These are phyloP conservation scores for Aviceda subcristata DNA, from an alignment of 2,113 vertebrate genomes.

Conservation along the genomic window DNA sequence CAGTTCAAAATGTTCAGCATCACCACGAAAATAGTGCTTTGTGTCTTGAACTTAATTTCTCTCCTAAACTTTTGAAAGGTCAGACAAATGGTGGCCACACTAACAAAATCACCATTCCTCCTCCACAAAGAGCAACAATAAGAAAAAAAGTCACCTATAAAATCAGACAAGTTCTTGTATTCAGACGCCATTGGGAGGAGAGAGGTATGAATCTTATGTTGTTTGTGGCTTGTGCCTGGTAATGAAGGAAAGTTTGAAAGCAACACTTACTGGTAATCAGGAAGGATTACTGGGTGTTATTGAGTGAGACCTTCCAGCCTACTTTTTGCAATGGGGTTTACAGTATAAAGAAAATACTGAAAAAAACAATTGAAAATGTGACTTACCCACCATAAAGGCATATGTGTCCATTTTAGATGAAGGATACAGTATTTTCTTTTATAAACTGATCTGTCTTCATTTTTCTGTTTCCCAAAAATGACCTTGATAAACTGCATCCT, in stretches of 20 bases:
- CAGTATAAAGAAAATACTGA: not conserved
- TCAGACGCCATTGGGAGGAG: not conserved
- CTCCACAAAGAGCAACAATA: not conserved
- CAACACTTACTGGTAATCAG: not conserved
- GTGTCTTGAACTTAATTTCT: not conserved
- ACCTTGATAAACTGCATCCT: not conserved
- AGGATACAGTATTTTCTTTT: not conserved
- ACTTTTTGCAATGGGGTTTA: not conserved
- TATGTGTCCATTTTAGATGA: not conserved
- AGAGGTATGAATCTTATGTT: not conserved
- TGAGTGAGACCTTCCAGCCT: not conserved
- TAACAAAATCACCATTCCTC: not conserved
- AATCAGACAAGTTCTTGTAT: not conserved
- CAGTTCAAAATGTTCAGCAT: not conserved
- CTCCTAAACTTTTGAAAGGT: not conserved
- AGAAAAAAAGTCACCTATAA: not conserved
- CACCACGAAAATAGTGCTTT: not conserved
- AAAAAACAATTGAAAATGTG: not conserved
- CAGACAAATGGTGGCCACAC: not conserved
- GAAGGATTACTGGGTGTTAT: rapidly evolving
- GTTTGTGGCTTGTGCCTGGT: not conserved
- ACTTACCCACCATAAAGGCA: not conserved
- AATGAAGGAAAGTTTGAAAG: not conserved
- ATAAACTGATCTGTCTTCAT: not conserved
- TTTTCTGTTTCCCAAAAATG: not conserved